A percentile compares a stretch with the other conserved stretches of the same genome.
phyloP scores from a whole-genome alignment of 2,888 invertebrate genomes.

The Drosophila testacea region DNA sequence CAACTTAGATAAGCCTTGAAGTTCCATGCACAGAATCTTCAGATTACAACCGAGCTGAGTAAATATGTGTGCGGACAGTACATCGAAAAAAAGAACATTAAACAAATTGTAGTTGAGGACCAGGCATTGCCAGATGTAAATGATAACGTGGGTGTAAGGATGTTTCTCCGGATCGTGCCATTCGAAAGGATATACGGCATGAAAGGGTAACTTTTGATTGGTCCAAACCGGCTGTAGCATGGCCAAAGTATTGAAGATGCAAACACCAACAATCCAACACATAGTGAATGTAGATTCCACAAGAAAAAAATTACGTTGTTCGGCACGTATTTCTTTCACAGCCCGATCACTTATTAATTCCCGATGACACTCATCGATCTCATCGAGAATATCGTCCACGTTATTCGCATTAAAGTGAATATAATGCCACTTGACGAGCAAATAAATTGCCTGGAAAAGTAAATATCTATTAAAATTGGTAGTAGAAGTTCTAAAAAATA shows the following conservation, averaged over 20 bases:
- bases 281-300: neutral
- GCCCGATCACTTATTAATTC: neutral
- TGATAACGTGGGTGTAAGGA: conserved; percentile 1
- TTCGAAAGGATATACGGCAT: conserved; percentile 39
- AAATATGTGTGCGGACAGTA: conserved; percentile 15
- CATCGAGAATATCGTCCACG: conserved; percentile 38
- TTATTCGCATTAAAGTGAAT: conserved; percentile 23
- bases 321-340: neutral
- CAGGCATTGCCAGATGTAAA: conserved; percentile 29
- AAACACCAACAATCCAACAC: conserved; percentile 24
- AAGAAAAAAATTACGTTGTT: conserved; percentile 33
- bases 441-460: conserved; percentile 29
- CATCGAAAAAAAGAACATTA: conserved; percentile 21
- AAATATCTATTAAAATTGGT: too few relatives aligned
- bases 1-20: neutral
- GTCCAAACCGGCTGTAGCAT: conserved; percentile 43
- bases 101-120: conserved; percentile 15
- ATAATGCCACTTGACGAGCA: conserved; percentile 32
- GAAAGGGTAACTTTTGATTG: conserved; percentile 40
- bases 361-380: conserved; percentile 30
- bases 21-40: conserved; percentile 43
- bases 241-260: conserved; percentile 15
- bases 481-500: too few relatives aligned
- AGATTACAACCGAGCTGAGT: conserved; percentile 40
- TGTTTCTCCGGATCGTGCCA: conserved; percentile 43